Percentiles rank a stretch among this genome's conserved stretches.
Evolutionary conservation across 2,888 invertebrate genomes (phyloP).

Genomic region (Brenthis hecate): DNA sequence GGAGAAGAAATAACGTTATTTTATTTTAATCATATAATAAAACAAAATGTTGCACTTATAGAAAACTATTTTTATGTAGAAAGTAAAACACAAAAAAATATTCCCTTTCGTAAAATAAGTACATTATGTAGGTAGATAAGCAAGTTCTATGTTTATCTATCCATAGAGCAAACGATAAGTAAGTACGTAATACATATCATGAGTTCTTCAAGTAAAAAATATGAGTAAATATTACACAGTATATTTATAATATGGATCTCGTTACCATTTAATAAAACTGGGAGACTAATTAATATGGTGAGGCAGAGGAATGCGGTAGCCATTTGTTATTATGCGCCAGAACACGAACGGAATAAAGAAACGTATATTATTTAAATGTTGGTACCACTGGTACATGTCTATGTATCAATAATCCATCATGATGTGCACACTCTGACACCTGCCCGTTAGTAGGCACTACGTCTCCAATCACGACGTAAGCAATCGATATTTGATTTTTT

Average conservation of each 20-base stretch:
- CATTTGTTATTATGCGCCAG: conserved; percentile 64
- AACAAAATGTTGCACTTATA: too few species aligned
- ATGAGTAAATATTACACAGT: conserved; percentile 20
- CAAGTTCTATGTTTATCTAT: too few species aligned
- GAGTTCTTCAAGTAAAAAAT: background rate
- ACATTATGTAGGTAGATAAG: too few species aligned
- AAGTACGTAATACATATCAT: background rate
- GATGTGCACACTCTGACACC: conserved; percentile 41
- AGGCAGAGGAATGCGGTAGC: conserved; percentile 72
- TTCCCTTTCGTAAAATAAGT: too few species aligned
- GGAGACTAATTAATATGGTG: conserved; percentile 60
- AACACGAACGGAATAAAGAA: conserved; percentile 65
- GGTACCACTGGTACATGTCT: conserved; percentile 49
- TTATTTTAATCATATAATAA: background rate
- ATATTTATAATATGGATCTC: conserved; percentile 37
- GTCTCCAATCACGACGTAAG: too few species aligned
- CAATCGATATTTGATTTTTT: too few species aligned
- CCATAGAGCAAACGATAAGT: background rate
- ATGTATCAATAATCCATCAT: conserved; percentile 62
- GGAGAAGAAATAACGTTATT: conserved; percentile 53
- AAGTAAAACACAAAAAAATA: too few species aligned
- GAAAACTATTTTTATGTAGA: too few species aligned
- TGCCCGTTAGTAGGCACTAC: conserved; percentile 27
- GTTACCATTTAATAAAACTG: conserved; percentile 47
- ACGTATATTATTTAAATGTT: conserved; percentile 66